Conservation (phyloP, 2,113 vertebrate species). For the Coryphaenoides rupestris region DNA sequence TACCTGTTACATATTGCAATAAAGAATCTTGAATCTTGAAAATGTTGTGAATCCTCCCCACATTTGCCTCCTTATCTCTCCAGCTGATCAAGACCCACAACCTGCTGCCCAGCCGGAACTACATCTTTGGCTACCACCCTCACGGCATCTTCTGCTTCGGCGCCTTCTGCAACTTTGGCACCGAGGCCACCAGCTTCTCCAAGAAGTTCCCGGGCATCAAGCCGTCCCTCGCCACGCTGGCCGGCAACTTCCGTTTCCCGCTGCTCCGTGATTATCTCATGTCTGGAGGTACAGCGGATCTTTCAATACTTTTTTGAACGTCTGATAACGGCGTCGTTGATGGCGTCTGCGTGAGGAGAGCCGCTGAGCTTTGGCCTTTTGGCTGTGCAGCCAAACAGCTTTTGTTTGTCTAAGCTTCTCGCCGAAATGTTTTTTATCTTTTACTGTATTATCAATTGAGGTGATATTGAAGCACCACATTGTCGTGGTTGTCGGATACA, state of each 20-base stretch:
- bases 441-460: too few relatives aligned
- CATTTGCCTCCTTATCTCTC: too few relatives aligned
- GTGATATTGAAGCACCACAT: too few relatives aligned
- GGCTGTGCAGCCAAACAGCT: too few relatives aligned
- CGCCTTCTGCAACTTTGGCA: slow-evolving; percentile 96
- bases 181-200: slow-evolving; percentile 89
- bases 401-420: slow-evolving; percentile 41
- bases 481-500: too few relatives aligned
- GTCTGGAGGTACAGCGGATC: slow-evolving; percentile 84
- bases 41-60: too few relatives aligned
- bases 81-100: slow-evolving; percentile 97
- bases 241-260: slow-evolving; percentile 92
- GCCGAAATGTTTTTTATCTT: too few relatives aligned
- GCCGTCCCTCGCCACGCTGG: slow-evolving; percentile 88
- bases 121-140: slow-evolving; percentile 94
- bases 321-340: slow-evolving; percentile 22
- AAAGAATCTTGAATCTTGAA: too few relatives aligned
- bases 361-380: slow-evolving; percentile 52
- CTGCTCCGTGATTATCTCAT: slow-evolving; percentile 93
- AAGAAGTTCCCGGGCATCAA: slow-evolving; percentile 93
- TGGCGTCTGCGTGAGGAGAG: slow-evolving; percentile 9
- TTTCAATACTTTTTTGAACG: slow-evolving; percentile 8
- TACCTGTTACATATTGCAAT: too few relatives aligned
- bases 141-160: slow-evolving; percentile 95
- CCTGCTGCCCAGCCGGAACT: slow-evolving; percentile 88